phyloP scores from a whole-genome alignment of 2,888 invertebrate species.

The Stomorhina lunata region DNA sequence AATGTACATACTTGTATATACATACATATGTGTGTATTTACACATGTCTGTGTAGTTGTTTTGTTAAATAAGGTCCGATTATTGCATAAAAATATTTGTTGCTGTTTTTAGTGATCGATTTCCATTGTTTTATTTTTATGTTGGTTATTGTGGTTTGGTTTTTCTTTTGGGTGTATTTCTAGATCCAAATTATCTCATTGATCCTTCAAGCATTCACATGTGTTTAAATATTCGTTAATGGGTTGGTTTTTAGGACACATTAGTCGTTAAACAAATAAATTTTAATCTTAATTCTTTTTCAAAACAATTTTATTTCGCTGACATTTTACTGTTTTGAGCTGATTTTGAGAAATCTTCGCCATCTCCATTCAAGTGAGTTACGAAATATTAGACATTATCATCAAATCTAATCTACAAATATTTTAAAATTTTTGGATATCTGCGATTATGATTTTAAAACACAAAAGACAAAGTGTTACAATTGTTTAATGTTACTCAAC shows the following conservation, averaged over 20 bases:
- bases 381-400: neutral
- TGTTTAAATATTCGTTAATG: constrained; percentile 47
- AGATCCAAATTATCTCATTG: constrained; percentile 55
- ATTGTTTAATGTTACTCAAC: too few species aligned
- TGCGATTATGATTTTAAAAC: neutral
- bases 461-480: neutral
- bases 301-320: constrained; percentile 21
- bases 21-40: neutral
- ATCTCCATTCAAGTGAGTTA: neutral
- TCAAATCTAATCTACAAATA: neutral
- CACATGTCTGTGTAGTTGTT: too few species aligned
- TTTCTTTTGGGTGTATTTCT: constrained; percentile 58
- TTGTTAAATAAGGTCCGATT: constrained; percentile 6
- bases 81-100: constrained; percentile 35
- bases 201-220: constrained; percentile 61
- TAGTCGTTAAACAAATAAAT: constrained; percentile 33
- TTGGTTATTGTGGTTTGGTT: neutral
- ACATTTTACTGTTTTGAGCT: neutral
- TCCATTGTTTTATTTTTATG: constrained; percentile 9
- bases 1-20: constrained; percentile 22
- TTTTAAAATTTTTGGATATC: neutral
- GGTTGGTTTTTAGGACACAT: constrained; percentile 54
- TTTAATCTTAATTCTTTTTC: constrained; percentile 50
- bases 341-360: too few species aligned
- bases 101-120: constrained; percentile 5